phyloP scores from a whole-genome alignment of 2,797 vertebrate species.

The Lepilemur septentrionalis region DNA sequence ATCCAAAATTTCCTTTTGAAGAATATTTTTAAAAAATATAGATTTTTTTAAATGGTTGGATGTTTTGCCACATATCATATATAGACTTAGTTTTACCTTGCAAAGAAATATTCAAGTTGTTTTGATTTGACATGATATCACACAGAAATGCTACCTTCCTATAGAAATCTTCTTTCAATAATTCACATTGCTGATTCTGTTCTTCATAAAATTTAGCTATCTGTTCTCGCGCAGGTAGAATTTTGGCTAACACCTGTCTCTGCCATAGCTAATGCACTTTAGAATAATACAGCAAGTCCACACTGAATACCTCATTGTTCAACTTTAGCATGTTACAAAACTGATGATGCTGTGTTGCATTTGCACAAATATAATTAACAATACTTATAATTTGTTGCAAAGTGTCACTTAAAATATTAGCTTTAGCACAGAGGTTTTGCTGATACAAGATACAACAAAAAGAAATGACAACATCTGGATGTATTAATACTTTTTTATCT shows the following conservation, averaged over 20 bases:
- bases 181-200: not conserved
- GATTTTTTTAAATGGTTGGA: too few species aligned
- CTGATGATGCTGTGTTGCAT: not conserved
- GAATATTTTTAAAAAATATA: too few species aligned
- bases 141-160: too few species aligned
- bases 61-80: too few species aligned
- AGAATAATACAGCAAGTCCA: not conserved
- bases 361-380: not conserved
- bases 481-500: not conserved
- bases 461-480: not conserved
- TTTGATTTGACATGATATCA: too few species aligned
- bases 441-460: not conserved
- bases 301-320: too few species aligned
- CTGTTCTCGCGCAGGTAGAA: not conserved
- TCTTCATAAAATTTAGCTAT: not conserved
- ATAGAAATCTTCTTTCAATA: not conserved
- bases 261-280: not conserved
- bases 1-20: too few species aligned
- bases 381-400: not conserved
- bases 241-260: not conserved
- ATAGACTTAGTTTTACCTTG: too few species aligned
- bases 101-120: too few species aligned
- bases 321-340: not conserved
- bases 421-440: not conserved
- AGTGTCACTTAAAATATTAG: not conserved